A percentile compares a stretch with the other conserved stretches of the same genome.
These are phyloP conservation scores for Allophyes oxyacanthae DNA, from an alignment of 2,888 invertebrate genomes.

Conservation along the genomic window DNA sequence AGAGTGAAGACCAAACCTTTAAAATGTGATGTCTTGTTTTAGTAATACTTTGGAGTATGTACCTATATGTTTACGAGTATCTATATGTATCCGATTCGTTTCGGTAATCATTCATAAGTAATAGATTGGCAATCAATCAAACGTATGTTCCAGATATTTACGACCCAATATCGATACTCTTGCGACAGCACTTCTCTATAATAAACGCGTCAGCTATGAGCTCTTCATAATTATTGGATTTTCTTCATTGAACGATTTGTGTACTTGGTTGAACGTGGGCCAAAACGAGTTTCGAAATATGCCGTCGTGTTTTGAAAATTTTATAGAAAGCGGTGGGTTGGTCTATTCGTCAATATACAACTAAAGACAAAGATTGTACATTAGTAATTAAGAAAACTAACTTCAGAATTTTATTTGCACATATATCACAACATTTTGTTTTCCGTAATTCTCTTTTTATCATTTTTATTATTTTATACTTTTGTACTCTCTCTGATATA, in stretches of 20 bases:
- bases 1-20: constrained; percentile 27
- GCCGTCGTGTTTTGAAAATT: neutral
- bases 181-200: constrained; percentile 13
- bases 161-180: constrained; percentile 14
- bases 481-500: no score
- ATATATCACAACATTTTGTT: no score
- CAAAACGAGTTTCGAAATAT: neutral
- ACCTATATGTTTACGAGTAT: no score
- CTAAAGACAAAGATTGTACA: no score
- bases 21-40: constrained; percentile 20
- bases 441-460: no score
- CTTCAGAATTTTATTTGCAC: no score
- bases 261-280: neutral
- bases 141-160: constrained; percentile 12
- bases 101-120: constrained; percentile 2
- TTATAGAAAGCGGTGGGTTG: neutral
- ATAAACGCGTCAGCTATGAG: constrained; percentile 15
- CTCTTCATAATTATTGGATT: constrained; percentile 27
- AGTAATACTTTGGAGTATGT: no score
- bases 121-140: constrained; percentile 27
- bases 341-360: no score
- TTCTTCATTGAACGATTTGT: neutral
- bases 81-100: constrained; percentile 9
- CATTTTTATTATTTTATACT: no score
- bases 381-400: no score